Evolutionary conservation across 1,140 invertebrate genomes (phyloP).

Genomic region (Macrostomum lignano): DNA sequence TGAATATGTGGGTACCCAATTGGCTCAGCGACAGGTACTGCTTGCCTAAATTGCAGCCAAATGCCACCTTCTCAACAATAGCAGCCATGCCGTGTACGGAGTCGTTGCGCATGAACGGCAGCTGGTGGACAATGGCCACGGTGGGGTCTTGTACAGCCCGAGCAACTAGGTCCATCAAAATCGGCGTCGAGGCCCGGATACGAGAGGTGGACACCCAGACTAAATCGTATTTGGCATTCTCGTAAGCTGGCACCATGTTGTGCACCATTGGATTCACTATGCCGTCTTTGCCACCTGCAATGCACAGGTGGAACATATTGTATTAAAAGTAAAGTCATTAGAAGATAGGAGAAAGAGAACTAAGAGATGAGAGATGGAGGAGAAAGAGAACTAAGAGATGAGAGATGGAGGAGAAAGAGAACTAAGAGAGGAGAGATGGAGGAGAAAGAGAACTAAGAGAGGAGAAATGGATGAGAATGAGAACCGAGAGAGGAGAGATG

Average conservation of each 20-base stretch:
- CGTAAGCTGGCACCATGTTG: constrained; percentile 83
- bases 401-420: no score
- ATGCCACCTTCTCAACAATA: constrained; percentile 30
- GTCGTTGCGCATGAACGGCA: constrained; percentile 78
- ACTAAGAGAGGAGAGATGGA: no score
- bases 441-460: no score
- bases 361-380: no score
- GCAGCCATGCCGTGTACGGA: constrained; percentile 29
- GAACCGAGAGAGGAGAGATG: no score
- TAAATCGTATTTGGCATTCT: constrained; percentile 57
- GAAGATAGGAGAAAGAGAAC: no score
- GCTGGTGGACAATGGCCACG: constrained; percentile 80
- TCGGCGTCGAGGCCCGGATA: constrained; percentile 38
- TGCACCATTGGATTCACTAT: constrained; percentile 77
- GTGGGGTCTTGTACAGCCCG: not conserved
- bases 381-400: no score
- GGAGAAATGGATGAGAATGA: no score
- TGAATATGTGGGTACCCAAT: constrained; percentile 72
- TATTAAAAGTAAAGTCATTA: no score
- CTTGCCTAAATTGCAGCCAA: constrained; percentile 67
- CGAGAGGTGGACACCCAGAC: constrained; percentile 83
- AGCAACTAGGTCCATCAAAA: not conserved
- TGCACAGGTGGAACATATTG: no score
- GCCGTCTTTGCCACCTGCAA: constrained; percentile 16
- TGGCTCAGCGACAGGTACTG: constrained; percentile 19